Evolutionary conservation across 2,113 vertebrate genomes (phyloP).

Genomic region (Paradisaea rubra): DNA sequence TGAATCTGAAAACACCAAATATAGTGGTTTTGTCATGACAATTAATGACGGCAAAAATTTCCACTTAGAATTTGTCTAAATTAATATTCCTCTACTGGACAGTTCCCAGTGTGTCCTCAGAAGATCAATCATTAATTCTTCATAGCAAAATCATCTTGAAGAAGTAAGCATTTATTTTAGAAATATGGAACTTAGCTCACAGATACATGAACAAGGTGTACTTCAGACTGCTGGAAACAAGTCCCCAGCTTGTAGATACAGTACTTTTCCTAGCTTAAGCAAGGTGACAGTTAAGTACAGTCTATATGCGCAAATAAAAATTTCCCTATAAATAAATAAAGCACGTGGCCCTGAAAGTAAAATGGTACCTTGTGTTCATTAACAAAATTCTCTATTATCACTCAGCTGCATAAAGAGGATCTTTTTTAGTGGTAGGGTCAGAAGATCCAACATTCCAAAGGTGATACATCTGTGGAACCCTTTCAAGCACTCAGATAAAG

Average conservation of each 20-base stretch:
- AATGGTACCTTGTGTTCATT: background rate
- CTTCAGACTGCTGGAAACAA: background rate
- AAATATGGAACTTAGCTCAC: background rate
- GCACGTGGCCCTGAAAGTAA: background rate
- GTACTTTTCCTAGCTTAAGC: background rate
- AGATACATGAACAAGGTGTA: background rate
- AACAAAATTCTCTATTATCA: slow-evolving; percentile 58
- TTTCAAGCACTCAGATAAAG: slow-evolving; percentile 55
- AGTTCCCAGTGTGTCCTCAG: background rate
- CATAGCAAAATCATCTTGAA: background rate
- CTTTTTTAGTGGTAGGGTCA: slow-evolving; percentile 33
- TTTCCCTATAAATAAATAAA: background rate
- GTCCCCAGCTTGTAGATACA: background rate
- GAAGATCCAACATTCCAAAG: slow-evolving; percentile 66
- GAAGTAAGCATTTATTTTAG: background rate
- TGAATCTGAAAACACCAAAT: background rate
- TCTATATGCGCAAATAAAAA: background rate
- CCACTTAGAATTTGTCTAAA: background rate
- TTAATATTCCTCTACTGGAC: background rate
- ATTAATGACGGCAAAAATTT: background rate
- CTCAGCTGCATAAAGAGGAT: background rate
- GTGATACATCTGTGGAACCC: slow-evolving; percentile 63
- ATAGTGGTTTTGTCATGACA: background rate
- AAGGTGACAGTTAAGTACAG: background rate
- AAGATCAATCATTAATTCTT: background rate